A percentile compares a stretch with the other conserved stretches of the same genome.
Conservation (phyloP, 2,113 vertebrate species). For the Cheirogaleus medius region DNA sequence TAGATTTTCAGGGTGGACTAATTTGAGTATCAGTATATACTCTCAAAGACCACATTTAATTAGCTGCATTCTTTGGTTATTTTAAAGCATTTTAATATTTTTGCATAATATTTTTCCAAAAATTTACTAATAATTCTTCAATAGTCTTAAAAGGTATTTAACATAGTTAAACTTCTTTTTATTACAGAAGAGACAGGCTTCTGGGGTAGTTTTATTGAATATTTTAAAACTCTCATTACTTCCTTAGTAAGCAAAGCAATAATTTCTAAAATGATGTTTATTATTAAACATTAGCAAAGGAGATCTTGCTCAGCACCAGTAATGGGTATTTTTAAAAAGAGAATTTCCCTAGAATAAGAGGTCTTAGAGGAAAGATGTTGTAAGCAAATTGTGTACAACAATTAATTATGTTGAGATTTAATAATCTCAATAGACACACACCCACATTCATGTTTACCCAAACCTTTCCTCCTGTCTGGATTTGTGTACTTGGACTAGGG, state of each 20-base stretch:
- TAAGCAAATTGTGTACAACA: neutral
- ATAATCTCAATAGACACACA: neutral
- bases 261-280: neutral
- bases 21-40: neutral
- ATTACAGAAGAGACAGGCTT: neutral
- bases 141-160: neutral
- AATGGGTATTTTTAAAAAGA: neutral
- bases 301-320: neutral
- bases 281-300: constrained; percentile 20
- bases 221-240: neutral
- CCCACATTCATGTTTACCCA: neutral
- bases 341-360: neutral
- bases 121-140: neutral
- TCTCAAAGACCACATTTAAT: neutral
- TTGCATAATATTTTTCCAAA: neutral
- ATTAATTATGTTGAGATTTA: neutral
- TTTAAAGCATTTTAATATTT: constrained; percentile 19
- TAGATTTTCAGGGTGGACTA: neutral
- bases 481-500: neutral
- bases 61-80: neutral
- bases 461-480: neutral
- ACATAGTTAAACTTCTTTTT: neutral
- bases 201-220: constrained; percentile 4
- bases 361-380: neutral
- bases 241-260: constrained; percentile 10